A percentile compares a stretch with the other conserved stretches of the same genome.
These are phyloP conservation scores for Limnodromus scolopaceus DNA, from an alignment of 2,797 vertebrate species.

Conservation along the genomic window DNA sequence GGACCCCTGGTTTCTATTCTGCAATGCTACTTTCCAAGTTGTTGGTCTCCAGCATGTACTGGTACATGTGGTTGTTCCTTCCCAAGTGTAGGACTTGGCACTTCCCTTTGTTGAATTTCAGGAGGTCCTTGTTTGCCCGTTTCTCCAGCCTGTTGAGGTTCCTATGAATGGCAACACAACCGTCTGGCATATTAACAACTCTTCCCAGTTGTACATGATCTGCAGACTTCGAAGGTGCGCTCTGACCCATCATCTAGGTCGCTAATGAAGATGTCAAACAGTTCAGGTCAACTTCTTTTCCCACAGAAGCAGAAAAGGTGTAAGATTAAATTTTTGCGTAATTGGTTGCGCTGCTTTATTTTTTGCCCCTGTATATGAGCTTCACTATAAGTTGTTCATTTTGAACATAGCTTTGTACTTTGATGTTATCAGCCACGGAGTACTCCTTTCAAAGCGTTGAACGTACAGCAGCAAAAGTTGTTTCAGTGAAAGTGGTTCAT, in stretches of 20 bases:
- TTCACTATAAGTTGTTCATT: not conserved
- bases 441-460: not conserved
- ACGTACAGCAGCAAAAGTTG: not conserved
- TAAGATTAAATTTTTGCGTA: not conserved
- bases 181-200: not conserved
- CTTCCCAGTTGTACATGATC: not conserved
- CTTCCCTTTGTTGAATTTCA: not conserved
- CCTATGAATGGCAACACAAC: accelerated
- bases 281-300: not conserved
- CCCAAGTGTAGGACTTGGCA: not conserved
- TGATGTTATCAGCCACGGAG: not conserved
- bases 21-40: not conserved
- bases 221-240: not conserved
- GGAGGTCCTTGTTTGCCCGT: not conserved
- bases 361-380: not conserved
- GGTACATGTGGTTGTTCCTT: not conserved
- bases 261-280: not conserved
- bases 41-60: not conserved
- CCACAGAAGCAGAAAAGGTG: not conserved
- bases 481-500: not conserved
- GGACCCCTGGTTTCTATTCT: not conserved
- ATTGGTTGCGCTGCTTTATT: not conserved
- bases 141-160: not conserved
- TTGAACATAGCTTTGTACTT: not conserved
- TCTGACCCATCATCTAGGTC: not conserved